Base-by-base conservation (phyloP, 2,888 invertebrate genomes). In the Horisme vitalbata region DNA sequence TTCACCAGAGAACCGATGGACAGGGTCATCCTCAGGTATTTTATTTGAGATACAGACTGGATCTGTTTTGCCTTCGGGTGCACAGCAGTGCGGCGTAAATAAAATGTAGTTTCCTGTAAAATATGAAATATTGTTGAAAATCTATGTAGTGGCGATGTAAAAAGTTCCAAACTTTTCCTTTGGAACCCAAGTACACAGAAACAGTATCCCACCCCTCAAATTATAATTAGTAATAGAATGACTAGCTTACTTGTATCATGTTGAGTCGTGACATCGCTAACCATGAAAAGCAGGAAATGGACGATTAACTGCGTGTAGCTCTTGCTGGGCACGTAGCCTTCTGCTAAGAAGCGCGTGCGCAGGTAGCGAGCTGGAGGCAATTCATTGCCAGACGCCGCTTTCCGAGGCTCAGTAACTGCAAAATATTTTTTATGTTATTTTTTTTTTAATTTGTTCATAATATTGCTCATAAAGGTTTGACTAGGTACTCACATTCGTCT, bases 21-120 rank as follows among this genome's bases (percentile, higher is more conserved):
- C 75, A 0, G 76, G 76, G 21, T 77, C 77, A 13, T 74, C 68
- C 18, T 65, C 57, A 3, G 75, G 75, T 12, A 77, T 55, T 35
- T 63, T 61, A 34, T 68, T 73, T 0, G 69, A 71, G 0, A 61
- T 58, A 34, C 76, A 77, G 4, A 45, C 61, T 0, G 45, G 50
- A 35, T 77, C 73, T 0, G 47, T 53, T 35, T 66, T 75, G 2
- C 75, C 72, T 34, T 67, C 68, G 1, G 53, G 18, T 0, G 43
- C 7, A 27, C 76, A 75, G 38, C 76, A 77, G 33, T 75, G 71
- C 2, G 74, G 69, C 15, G 59, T 70, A 74, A 74, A 72, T 1
- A 38, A n/a, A 4, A 76, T 55, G 27, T 71, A 75, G 37, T 75
- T 75, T 2, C 72, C 76, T 77, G 47, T 1, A 12, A 34, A 21